These are phyloP conservation scores for Eupeodes latifasciatus DNA, from an alignment of 2,888 invertebrate genomes.

Conservation along the genomic window DNA sequence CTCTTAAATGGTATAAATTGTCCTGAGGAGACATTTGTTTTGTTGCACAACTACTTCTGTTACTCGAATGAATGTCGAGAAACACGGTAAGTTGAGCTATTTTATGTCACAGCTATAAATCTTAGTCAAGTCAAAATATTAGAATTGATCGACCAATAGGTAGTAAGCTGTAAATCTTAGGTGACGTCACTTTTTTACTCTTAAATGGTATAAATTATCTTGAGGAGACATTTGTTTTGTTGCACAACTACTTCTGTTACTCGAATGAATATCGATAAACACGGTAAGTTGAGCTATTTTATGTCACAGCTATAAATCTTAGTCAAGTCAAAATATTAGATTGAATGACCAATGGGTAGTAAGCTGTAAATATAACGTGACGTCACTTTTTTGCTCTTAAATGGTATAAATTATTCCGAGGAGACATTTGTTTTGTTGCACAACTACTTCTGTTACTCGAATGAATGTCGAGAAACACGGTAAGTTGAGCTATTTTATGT, in stretches of 20 bases:
- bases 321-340: constrained; percentile 77
- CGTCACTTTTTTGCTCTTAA: too few relatives aligned
- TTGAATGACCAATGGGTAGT: constrained; percentile 78
- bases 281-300: constrained; percentile 78
- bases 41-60: constrained; percentile 79
- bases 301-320: constrained; percentile 79
- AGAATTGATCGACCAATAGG: constrained; percentile 78
- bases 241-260: constrained; percentile 79
- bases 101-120: constrained; percentile 78
- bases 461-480: constrained; percentile 74
- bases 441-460: constrained; percentile 78
- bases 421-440: constrained; percentile 61
- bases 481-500: constrained; percentile 78
- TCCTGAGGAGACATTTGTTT: not conserved
- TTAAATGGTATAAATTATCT: too few relatives aligned
- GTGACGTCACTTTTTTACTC: not conserved
- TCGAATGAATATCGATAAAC: constrained; percentile 59
- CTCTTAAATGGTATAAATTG: too few relatives aligned
- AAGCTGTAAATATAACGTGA: constrained; percentile 24
- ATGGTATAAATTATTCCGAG: too few relatives aligned
- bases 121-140: constrained; percentile 78
- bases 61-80: constrained; percentile 47
- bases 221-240: constrained; percentile 8
- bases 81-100: constrained; percentile 78
- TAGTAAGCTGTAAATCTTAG: constrained; percentile 45